These are phyloP conservation scores for Spongia lamella DNA, from an alignment of 37 sponge, comb jelly and placozoan genomes.

Conservation along the genomic window DNA sequence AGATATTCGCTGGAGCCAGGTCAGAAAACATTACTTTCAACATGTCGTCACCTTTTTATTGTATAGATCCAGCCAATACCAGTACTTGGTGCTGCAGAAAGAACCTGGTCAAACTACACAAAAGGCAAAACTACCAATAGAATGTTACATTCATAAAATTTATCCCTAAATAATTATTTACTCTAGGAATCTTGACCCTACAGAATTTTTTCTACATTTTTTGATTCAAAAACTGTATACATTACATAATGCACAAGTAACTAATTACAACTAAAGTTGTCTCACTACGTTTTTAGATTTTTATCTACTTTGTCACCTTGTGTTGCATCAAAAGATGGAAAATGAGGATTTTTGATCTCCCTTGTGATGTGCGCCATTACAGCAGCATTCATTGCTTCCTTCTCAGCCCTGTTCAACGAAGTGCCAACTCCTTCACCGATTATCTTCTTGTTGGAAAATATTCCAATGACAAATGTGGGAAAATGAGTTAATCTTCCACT, in stretches of 20 bases:
- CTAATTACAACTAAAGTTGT: too few species aligned
- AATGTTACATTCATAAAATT: too few species aligned
- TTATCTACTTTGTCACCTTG: too few species aligned
- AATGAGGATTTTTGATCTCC: conserved; percentile 18
- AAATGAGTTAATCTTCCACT: conserved; percentile 84
- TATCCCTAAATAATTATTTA: too few species aligned
- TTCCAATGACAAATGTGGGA: conserved; percentile 84
- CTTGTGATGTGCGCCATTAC: conserved; percentile 57
- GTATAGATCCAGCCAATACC: conserved; percentile 77
- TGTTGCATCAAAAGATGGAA: too few species aligned
- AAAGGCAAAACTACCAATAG: too few species aligned
- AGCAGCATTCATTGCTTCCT: conserved; percentile 74
- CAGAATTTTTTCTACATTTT: too few species aligned
- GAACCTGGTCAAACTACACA: conserved; percentile 45
- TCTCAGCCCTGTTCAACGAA: conserved; percentile 74
- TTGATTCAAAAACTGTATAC: too few species aligned
- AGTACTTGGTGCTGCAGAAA: conserved; percentile 68
- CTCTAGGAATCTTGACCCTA: too few species aligned
- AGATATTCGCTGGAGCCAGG: conserved; percentile 50
- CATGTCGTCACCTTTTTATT: neutral
- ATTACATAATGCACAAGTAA: too few species aligned
- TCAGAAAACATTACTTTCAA: neutral
- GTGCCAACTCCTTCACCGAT: conserved; percentile 80
- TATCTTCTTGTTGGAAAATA: conserved; percentile 64
- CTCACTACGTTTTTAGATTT: too few species aligned